Base-by-base conservation (phyloP, 2,888 invertebrate species). In the Lathronympha strigana region DNA sequence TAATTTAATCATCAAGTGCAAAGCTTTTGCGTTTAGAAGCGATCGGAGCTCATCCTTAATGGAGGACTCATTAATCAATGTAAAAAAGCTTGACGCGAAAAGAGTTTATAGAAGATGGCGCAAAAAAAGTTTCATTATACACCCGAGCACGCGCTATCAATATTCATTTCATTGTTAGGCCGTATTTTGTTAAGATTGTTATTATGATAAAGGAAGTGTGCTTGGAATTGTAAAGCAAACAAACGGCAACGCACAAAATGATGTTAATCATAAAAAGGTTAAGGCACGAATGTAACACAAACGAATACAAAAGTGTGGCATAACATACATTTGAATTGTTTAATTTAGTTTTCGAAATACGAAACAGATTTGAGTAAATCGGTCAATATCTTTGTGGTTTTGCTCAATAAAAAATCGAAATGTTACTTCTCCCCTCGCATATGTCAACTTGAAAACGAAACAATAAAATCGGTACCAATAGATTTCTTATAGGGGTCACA, bases 11-110 rank as follows among this genome's bases (percentile, higher is more conserved):
- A 78, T 76, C 68, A 74, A 76, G 73, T 73, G 73, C 71, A 69
- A 76, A 79, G 71, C 61, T 72, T 75, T 74, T 76, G 76, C 68
- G 72, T 73, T 77, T 77, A 67, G 68, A 71, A 74, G 75, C 73
- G 71, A 76, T 76, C 76, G 68, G 75, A 78, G 73, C 69, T 74
- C 76, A 71, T 73, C 71, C 71, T 74, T 80, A 81, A 80, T 76
- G 77, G 77, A 72, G 67, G 74, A 75, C 71, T 78, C 79, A 84
- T 86, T 83, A 85, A 86, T 86, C 86, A 86, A 77, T 72, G 80
- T 78, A 43, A 74, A 71, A 82, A 83, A 77, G 43, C 73, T 77
- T 81, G 78, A 78, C 77, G 78, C 73, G 74, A 76, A 83, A 82
- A 79, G 79, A 80, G 79, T 81, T 83, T 79, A 74, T 75, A 78